Evolutionary conservation across 2,113 vertebrate species (phyloP).

Genomic region (Cairina moschata): DNA sequence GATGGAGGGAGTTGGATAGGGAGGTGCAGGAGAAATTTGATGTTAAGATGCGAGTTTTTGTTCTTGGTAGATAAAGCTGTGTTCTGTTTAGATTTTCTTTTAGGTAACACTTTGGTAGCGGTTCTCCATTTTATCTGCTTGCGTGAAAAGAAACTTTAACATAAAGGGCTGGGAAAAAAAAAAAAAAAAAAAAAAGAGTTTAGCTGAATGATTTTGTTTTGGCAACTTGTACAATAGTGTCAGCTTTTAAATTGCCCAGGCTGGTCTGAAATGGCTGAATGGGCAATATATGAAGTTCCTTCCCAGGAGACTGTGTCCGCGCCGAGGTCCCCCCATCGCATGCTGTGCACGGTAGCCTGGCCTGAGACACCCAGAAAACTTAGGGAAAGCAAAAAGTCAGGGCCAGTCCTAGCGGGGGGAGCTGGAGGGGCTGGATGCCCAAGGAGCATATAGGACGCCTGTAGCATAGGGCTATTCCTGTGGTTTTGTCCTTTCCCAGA

Average conservation of each 20-base stretch:
- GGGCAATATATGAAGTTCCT: background rate
- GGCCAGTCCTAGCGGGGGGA: accelerated
- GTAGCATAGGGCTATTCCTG: background rate
- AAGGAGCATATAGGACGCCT: accelerated
- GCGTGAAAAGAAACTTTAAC: conserved; percentile 2
- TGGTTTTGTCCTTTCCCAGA: background rate
- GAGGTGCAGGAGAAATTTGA: background rate
- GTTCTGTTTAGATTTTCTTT: background rate
- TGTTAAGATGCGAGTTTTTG: background rate
- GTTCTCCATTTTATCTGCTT: background rate
- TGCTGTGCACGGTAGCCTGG: too few relatives aligned
- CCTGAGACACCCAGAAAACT: background rate
- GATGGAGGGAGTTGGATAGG: background rate
- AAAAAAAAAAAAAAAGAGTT: background rate
- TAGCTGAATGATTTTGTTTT: conserved; percentile 51
- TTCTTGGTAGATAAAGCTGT: background rate
- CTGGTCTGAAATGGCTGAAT: background rate
- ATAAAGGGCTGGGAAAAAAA: background rate
- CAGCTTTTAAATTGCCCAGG: conserved; percentile 32
- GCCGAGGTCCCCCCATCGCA: accelerated
- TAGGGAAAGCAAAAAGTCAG: background rate
- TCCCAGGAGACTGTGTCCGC: background rate
- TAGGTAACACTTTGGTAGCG: background rate
- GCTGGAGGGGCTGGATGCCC: background rate
- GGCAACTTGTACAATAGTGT: conserved; percentile 28